Evolutionary conservation across 1,140 invertebrate genomes (phyloP).

Genomic region (Heliconius hermathena): DNA sequence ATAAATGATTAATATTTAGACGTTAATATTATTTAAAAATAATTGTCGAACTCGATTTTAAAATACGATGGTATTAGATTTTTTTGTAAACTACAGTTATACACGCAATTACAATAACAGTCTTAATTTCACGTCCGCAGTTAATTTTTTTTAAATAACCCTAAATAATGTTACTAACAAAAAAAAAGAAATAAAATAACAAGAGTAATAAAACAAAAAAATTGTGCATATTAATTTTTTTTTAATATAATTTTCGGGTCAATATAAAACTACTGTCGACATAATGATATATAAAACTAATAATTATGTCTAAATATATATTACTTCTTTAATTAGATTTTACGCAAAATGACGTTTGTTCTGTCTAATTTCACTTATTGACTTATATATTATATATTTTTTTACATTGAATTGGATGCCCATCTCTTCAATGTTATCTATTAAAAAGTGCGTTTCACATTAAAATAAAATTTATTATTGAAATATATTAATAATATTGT

Average conservation of each 20-base stretch:
- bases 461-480: neutral
- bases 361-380: neutral
- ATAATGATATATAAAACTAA: neutral
- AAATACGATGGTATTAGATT: neutral
- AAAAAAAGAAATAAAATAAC: constrained; percentile 1
- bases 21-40: neutral
- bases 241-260: neutral
- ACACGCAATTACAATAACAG: constrained; percentile 29
- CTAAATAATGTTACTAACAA: neutral
- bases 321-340: neutral
- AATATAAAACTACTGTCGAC: neutral
- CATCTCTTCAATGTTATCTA: neutral
- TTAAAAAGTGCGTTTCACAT: constrained; percentile 3
- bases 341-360: neutral
- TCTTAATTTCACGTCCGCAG: constrained; percentile 27
- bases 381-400: neutral
- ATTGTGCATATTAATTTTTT: neutral
- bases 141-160: neutral
- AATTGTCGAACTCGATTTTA: constrained; percentile 7
- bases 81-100: neutral
- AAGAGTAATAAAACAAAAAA: neutral
- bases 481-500: neutral
- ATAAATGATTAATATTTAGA: neutral
- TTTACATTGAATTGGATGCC: neutral
- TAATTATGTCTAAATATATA: neutral